Conservation (phyloP, 2,888 invertebrate species). For the Prionchulus punctatus region DNA sequence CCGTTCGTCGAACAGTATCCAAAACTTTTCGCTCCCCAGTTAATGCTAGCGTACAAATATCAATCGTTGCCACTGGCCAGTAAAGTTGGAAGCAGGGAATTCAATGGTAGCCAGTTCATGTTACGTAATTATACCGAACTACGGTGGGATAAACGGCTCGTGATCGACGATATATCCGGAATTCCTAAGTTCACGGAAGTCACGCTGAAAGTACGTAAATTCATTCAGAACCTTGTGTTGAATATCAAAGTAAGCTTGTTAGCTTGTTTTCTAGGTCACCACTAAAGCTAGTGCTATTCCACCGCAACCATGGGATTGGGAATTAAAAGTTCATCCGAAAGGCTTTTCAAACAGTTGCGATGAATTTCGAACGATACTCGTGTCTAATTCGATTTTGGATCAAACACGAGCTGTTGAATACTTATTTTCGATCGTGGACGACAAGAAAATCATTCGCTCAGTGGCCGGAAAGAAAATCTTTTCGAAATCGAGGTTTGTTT, state of each 20-base stretch:
- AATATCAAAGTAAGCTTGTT: not conserved
- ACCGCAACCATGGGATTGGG: conserved; percentile 37
- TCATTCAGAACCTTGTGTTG: not conserved
- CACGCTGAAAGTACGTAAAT: conserved; percentile 18
- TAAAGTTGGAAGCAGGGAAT: conserved; percentile 26
- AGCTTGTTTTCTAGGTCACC: conserved; percentile 21
- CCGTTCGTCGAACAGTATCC: conserved; percentile 42
- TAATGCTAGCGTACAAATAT: conserved; percentile 36
- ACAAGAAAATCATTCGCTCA: conserved; percentile 32
- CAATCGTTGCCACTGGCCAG: conserved; percentile 35
- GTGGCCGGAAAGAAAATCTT: conserved; percentile 27
- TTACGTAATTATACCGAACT: conserved; percentile 36
- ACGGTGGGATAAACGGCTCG: conserved; percentile 37
- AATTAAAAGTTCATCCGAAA: conserved; percentile 33
- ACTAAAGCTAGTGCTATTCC: conserved; percentile 35
- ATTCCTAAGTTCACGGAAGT: conserved; percentile 29
- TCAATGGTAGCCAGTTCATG: conserved; percentile 31
- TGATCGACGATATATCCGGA: conserved; percentile 24
- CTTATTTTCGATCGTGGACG: conserved; percentile 30
- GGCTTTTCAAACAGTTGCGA: conserved; percentile 28
- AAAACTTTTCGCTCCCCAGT: conserved; percentile 31
- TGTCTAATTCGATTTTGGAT: conserved; percentile 32
- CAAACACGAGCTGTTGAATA: conserved; percentile 33
- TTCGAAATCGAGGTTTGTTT: not conserved
- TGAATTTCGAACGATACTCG: conserved; percentile 29